Evolutionary conservation across 2,888 invertebrate genomes (phyloP).

Genomic region (Chalcis sispes): DNA sequence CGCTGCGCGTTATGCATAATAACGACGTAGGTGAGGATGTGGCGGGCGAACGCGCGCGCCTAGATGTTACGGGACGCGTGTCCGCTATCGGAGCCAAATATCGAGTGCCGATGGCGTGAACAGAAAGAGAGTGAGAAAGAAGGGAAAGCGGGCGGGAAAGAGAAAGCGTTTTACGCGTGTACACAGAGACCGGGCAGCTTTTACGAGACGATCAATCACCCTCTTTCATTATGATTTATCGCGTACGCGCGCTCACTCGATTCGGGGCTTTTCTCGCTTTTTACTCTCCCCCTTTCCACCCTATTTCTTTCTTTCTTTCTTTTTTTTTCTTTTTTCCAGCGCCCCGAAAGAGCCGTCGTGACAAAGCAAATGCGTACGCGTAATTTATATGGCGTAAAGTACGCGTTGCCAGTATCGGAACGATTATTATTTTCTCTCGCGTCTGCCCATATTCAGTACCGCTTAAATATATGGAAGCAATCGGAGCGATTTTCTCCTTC

Average conservation of each 20-base stretch:
- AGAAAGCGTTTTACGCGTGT: neutral
- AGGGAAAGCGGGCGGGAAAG: too few relatives aligned
- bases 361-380: slow-evolving; percentile 19
- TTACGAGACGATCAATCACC: slow-evolving; percentile 39
- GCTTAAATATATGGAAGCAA: too few relatives aligned
- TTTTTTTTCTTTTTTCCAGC: too few relatives aligned
- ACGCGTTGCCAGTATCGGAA: too few relatives aligned
- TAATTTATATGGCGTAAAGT: too few relatives aligned
- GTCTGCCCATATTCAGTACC: too few relatives aligned
- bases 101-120: neutral
- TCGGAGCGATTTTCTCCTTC: neutral
- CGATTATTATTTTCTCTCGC: slow-evolving; percentile 16
- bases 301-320: neutral
- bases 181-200: neutral
- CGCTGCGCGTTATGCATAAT: too few relatives aligned
- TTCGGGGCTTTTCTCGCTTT: too few relatives aligned
- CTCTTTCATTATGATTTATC: slow-evolving; percentile 47
- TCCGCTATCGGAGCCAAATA: neutral
- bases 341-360: slow-evolving; percentile 24
- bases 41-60: neutral
- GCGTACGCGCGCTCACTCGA: slow-evolving; percentile 10
- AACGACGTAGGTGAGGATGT: too few relatives aligned
- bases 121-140: slow-evolving; percentile 1
- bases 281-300: neutral
- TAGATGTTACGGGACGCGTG: neutral